Evolutionary conservation across 1,140 invertebrate species (phyloP), one percentile per base, ranked within the genome.

Genomic region (Epicauta chinensis): DNA sequence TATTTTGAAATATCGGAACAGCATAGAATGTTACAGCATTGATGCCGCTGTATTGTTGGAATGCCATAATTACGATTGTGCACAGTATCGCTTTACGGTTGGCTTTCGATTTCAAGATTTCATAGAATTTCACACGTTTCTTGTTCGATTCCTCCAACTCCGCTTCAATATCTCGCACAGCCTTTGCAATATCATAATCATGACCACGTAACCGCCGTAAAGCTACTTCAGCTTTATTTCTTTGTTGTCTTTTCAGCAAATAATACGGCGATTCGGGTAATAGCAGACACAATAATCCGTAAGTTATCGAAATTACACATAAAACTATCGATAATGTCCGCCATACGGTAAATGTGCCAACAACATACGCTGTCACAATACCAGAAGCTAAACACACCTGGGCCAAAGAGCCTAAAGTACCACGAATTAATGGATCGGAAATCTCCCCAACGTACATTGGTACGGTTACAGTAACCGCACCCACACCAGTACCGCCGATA

Each of bases 1-100:
- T 23, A 23, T 23, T 23, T 2, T 70, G 57, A 60, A 87, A 91
- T 61, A 87, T 91, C 1, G 71, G 74, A 30, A 82, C 79, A 56
- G 87, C 81, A 34, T 45, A 45, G 14, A 15, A 32, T 2, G 30
- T 31, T 2, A 46, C 16, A 5, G 32, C 44, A 16, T 35, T 46
- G 10, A 46, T 46, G 16, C 44, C 44, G 2, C 12, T 14, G 11
- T 36, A 46, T 3, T 57, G 23, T 10, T 56, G 59, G 3, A 60
- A 39, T 45, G 44, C 47, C 7, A 15, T 5, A n/a, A 47, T 42
- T 11, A 11, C 14, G 29, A 30, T 12, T 12, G 10, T 15, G 10
- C 9, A 39, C 7, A 39, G 4, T 39, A 39, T 3, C 5, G 37
- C 37, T 13, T 10, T 4, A n/a, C 10, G 10, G 11, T 34, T 34